Conservation (phyloP, 2,888 invertebrate species). For the Phasia obesa region DNA sequence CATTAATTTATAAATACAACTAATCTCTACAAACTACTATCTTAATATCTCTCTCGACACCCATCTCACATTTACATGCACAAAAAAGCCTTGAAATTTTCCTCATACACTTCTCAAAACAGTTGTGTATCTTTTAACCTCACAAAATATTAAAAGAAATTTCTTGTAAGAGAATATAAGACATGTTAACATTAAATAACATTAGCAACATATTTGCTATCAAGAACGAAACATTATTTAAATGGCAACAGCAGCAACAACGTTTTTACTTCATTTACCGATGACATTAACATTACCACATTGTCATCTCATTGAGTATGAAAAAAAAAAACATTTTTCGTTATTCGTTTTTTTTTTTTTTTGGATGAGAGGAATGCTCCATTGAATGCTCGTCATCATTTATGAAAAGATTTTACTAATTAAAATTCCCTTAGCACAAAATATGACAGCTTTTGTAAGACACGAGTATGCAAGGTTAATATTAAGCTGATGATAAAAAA, state of each 20-base stretch:
- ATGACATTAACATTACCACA: conserved; percentile 29
- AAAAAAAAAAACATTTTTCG: background rate
- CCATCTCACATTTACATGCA: background rate
- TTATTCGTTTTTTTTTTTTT: background rate
- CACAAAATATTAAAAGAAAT: conserved; percentile 12
- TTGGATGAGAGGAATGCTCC: conserved; percentile 3
- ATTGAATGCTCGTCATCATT: conserved; percentile 57
- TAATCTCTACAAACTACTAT: background rate
- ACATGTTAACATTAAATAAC: conserved; percentile 48
- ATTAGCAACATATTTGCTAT: conserved; percentile 40
- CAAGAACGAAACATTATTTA: conserved; percentile 28
- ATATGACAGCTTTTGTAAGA: conserved; percentile 3
- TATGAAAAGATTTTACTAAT: conserved; percentile 60
- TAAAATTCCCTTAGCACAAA: conserved; percentile 54
- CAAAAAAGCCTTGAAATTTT: background rate
- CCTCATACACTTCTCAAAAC: background rate
- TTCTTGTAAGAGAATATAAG: conserved; percentile 16
- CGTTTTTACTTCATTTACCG: conserved; percentile 15
- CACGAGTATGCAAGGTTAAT: conserved; percentile 16
- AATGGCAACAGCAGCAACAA: conserved; percentile 10
- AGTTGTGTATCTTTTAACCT: conserved; percentile 11
- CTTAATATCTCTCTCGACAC: background rate
- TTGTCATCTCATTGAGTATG: conserved; percentile 16
- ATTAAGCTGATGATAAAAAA: conserved; percentile 6
- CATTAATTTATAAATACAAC: background rate